Evolutionary conservation across 1,140 invertebrate species (phyloP).

Genomic region (Nixonia krombeini): DNA sequence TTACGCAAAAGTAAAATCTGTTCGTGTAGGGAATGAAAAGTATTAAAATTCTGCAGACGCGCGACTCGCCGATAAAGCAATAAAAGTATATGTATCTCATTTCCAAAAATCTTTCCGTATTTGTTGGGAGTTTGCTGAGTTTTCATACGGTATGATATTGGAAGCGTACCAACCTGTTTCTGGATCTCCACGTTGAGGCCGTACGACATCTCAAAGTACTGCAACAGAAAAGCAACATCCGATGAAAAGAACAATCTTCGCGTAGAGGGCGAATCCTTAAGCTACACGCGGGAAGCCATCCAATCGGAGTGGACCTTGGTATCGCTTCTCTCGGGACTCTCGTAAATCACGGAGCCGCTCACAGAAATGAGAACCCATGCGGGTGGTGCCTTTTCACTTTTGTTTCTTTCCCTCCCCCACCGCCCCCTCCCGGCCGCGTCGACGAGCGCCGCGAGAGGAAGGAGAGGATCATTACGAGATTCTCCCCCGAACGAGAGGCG

Average conservation of each 20-base stretch:
- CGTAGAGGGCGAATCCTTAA: conserved; percentile 33
- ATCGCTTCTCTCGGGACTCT: conserved; percentile 40
- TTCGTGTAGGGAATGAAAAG: too few species aligned
- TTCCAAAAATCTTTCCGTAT: too few species aligned
- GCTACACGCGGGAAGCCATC: conserved; percentile 41
- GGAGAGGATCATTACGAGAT: conserved; percentile 48
- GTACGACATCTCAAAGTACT: conserved; percentile 90
- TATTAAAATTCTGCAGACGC: too few species aligned
- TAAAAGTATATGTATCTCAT: too few species aligned
- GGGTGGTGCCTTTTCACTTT: conserved; percentile 41
- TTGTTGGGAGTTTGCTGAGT: too few species aligned
- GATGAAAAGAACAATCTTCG: conserved; percentile 31
- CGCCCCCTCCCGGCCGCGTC: too few species aligned
- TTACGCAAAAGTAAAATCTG: too few species aligned
- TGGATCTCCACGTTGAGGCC: conserved; percentile 87
- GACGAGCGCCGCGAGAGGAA: conserved; percentile 33
- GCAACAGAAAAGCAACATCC: conserved; percentile 68
- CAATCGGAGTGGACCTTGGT: conserved; percentile 43
- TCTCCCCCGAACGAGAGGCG: conserved; percentile 30
- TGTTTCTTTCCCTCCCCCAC: conserved; percentile 36
- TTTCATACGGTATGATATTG: too few species aligned
- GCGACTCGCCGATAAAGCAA: too few species aligned
- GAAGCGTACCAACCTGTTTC: conserved; percentile 83
- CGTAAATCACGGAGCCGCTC: conserved; percentile 48
- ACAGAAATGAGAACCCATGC: conserved; percentile 49